phyloP scores from a whole-genome alignment of 2,888 invertebrate genomes.

The Microdon myrmicae region DNA sequence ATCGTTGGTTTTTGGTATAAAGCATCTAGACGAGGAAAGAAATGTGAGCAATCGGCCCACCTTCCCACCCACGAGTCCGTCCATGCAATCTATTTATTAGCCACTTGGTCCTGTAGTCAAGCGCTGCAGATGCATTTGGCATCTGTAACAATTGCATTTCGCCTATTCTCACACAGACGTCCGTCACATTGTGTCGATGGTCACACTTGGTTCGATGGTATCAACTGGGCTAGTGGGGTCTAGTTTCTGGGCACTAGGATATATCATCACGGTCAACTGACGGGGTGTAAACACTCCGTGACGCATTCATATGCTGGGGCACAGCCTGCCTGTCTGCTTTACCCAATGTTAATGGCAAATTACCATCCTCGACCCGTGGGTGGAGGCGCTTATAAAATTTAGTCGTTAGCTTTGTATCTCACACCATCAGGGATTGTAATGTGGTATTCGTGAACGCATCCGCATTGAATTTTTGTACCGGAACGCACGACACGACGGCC shows the following conservation, averaged over 20 bases:
- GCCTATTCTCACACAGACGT: slow-evolving; percentile 26
- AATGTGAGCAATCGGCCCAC: slow-evolving; percentile 31
- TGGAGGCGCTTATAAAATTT: slow-evolving; percentile 22
- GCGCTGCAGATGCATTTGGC: slow-evolving; percentile 29
- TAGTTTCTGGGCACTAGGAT: no score
- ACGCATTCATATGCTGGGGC: slow-evolving; percentile 36
- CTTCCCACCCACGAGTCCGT: no score
- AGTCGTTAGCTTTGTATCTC: slow-evolving; percentile 44
- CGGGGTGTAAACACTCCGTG: slow-evolving; percentile 39
- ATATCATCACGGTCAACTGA: slow-evolving; percentile 45
- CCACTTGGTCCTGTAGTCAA: slow-evolving; percentile 22
- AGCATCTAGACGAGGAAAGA: slow-evolving; percentile 45
- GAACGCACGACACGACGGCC: slow-evolving; percentile 6
- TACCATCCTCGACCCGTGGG: background rate
- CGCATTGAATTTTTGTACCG: slow-evolving; percentile 40
- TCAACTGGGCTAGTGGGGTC: slow-evolving; percentile 2
- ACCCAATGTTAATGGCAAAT: background rate
- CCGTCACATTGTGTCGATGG: slow-evolving; percentile 22
- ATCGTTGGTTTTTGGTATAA: slow-evolving; percentile 38
- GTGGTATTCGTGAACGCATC: slow-evolving; percentile 48
- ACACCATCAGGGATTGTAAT: slow-evolving; percentile 45
- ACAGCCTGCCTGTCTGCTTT: background rate
- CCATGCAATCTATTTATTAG: slow-evolving; percentile 49
- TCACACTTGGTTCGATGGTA: slow-evolving; percentile 17
- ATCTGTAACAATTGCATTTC: slow-evolving; percentile 48